Percentiles rank a stretch among this genome's conserved stretches.
phyloP scores from a whole-genome alignment of 2,113 vertebrate genomes.

The Vulpes lagopus region DNA sequence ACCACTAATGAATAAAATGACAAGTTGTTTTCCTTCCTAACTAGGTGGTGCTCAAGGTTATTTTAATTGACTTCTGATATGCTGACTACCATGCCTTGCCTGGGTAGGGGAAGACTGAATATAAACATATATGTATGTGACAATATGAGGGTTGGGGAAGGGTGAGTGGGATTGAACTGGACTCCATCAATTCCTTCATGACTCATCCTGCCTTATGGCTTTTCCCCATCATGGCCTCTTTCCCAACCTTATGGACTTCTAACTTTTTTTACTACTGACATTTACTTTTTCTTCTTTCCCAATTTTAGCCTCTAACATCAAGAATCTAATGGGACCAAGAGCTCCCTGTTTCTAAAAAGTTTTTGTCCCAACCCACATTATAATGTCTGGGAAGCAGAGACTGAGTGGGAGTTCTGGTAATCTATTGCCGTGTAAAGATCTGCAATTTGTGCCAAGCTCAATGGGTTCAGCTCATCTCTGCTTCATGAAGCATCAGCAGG shows the following conservation, averaged over 20 bases:
- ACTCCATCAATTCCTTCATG: not conserved
- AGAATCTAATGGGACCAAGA: not conserved
- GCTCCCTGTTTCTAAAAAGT: not conserved
- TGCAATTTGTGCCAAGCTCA: not conserved
- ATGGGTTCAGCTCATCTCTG: not conserved
- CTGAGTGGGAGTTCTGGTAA: not conserved
- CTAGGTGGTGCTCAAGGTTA: not conserved
- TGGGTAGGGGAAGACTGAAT: not conserved
- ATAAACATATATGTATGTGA: not conserved
- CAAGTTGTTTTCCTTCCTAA: not conserved
- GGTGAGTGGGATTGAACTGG: not conserved
- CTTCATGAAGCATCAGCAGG: not conserved
- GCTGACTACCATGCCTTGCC: not conserved
- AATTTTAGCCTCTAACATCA: not conserved
- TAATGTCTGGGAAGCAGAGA: not conserved
- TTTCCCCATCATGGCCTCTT: not conserved
- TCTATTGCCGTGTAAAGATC: not conserved
- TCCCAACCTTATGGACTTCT: not conserved
- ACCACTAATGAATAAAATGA: not conserved
- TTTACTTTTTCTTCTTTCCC: slow-evolving; percentile 5
- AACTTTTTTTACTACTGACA: not conserved
- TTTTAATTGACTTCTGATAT: not conserved
- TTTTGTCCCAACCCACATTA: not conserved
- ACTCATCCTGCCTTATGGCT: too few relatives aligned
- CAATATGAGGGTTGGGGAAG: not conserved